Base-by-base conservation (phyloP, 2,113 vertebrate genomes). In the Morone chrysops region DNA sequence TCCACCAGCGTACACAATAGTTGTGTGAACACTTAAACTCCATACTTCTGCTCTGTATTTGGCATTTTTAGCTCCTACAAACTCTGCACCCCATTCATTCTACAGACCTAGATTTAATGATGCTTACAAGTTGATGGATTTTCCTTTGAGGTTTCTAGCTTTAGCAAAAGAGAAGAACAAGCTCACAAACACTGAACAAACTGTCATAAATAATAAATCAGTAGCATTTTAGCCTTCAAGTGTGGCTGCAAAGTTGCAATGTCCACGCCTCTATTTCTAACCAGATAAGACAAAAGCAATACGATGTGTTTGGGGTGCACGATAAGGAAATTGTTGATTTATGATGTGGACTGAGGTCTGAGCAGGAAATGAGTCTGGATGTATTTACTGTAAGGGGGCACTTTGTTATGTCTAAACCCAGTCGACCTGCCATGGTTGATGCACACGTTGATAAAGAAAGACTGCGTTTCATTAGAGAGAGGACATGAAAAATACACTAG, bases 281-380 rank as follows among this genome's bases (percentile, higher is more conserved):
- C 57, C 8, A 63, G 53, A 71, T 54, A 1, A 77, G 25, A 82
- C 54, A 31, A 70, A 77, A 78, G 31, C 41, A 67, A 8, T 8
- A 1, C 18, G 75, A 68, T 66, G 41, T 57, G 75, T 82, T 61
- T 53, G 62, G 4, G 18, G 38, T n/a, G 14, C 20, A 20, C n/a
- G 79, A 91, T 71, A 80, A 83, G 68, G 48, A 80, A 80, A 71
- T 5, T 40, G 81, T 60, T 87, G 71, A 76, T 83, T 86, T 81
- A 57, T 60, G 61, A 59, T 73, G 2, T 47, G 17, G 47, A 66
- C 59, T 88, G 17, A 80, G 67, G 75, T 75, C 6, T 38, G 78
- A 75, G 65, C 82, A 90, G 90, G 92, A 92, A 92, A 90, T 88
- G 71, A 41, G 84, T 48, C 38, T 62, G 70, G 50, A 73, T 83